Evolutionary conservation across 2,797 vertebrate genomes (phyloP).

Genomic region (Euthynnus affinis): DNA sequence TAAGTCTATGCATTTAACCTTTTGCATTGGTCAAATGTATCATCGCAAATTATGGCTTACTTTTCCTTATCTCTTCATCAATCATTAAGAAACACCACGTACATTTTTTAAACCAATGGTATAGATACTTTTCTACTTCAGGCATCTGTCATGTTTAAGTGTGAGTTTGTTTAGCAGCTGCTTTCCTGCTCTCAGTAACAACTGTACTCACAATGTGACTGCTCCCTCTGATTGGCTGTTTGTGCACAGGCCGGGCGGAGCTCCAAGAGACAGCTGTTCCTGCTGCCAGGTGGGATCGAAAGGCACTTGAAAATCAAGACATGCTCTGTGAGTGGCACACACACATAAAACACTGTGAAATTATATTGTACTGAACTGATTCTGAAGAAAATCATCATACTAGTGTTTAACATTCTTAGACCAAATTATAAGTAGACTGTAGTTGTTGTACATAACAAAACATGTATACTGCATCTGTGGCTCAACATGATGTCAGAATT

Average conservation of each 20-base stretch:
- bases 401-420: neutral
- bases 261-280: conserved; percentile 96
- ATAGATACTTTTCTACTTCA: neutral
- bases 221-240: conserved; percentile 52
- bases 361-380: neutral
- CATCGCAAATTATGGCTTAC: too few species aligned
- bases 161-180: conserved; percentile 29
- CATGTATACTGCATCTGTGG: neutral
- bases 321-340: conserved; percentile 89
- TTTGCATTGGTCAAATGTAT: too few species aligned
- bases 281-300: conserved; percentile 94
- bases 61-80: neutral
- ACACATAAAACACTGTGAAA: conserved; percentile 1
- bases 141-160: conserved; percentile 6
- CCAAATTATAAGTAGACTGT: neutral
- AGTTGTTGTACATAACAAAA: neutral
- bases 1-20: neutral
- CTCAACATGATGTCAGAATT: neutral
- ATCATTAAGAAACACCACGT: neutral
- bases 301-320: conserved; percentile 98
- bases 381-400: neutral
- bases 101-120: neutral
- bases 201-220: neutral
- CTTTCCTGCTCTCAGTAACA: conserved; percentile 19
- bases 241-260: conserved; percentile 92